phyloP scores from a whole-genome alignment of 1,140 invertebrate species.

The Pogonomyrmex barbatus region DNA sequence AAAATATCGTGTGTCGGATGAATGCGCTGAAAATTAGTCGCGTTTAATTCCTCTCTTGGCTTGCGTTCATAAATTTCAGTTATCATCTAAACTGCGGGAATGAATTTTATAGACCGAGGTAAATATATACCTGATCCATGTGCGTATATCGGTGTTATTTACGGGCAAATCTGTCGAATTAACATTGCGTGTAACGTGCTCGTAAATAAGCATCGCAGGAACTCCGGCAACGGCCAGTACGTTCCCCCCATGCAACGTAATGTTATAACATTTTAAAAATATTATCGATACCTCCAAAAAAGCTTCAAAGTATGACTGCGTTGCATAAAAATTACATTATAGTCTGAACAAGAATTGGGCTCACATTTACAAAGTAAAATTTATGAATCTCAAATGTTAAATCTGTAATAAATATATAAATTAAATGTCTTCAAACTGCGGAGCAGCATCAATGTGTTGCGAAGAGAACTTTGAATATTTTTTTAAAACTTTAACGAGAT shows the following conservation, averaged over 20 bases:
- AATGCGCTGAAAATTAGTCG: slow-evolving; percentile 30
- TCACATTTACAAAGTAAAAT: background rate
- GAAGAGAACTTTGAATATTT: background rate
- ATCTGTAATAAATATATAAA: slow-evolving; percentile 1
- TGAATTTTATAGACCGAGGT: slow-evolving; percentile 72
- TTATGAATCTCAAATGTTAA: slow-evolving; percentile 12
- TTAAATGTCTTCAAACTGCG: background rate
- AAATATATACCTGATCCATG: slow-evolving; percentile 63
- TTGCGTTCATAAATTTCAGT: slow-evolving; percentile 51
- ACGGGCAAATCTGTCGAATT: slow-evolving; percentile 76
- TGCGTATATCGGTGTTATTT: slow-evolving; percentile 74
- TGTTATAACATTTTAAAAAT: slow-evolving; percentile 33
- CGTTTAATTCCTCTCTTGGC: slow-evolving; percentile 43
- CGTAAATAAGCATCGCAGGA: slow-evolving; percentile 72
- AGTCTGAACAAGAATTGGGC: background rate
- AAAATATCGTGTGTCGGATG: background rate
- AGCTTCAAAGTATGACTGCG: background rate
- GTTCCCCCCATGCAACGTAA: slow-evolving; percentile 19
- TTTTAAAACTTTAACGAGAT: background rate
- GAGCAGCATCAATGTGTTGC: too few relatives aligned
- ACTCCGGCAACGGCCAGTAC: slow-evolving; percentile 15
- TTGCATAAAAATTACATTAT: slow-evolving; percentile 7
- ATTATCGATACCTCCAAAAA: slow-evolving; percentile 19
- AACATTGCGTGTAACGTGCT: slow-evolving; percentile 78
- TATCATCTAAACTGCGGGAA: slow-evolving; percentile 44